These are phyloP conservation scores for Tipula unca DNA, from an alignment of 2,888 invertebrate genomes.

Conservation along the genomic window DNA sequence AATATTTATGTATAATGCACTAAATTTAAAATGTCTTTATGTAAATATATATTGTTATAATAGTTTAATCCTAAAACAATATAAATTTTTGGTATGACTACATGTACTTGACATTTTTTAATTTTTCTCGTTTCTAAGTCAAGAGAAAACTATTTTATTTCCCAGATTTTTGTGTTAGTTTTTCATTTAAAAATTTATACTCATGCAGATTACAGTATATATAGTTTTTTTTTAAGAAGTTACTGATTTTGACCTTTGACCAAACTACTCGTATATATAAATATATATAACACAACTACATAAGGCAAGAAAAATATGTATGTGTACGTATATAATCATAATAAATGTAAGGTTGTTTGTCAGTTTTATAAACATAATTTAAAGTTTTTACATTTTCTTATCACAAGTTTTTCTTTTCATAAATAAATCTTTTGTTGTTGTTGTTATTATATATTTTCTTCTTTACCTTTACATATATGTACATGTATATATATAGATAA, in stretches of 20 bases:
- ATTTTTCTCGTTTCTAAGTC: background rate
- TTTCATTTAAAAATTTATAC: background rate
- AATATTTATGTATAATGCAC: background rate
- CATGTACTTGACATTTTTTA: background rate
- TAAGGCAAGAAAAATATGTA: too few species aligned
- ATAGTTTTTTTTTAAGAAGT: background rate
- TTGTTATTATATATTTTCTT: background rate
- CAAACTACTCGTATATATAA: background rate
- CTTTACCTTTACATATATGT: background rate
- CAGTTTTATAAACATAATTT: background rate
- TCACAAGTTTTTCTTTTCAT: background rate
- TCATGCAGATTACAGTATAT: background rate
- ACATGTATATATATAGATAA: background rate
- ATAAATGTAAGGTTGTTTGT: constrained; percentile 14
- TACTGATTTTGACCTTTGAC: background rate
- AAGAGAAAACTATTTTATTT: background rate
- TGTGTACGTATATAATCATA: background rate
- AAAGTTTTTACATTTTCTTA: background rate
- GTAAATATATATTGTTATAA: background rate
- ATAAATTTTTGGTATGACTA: background rate
- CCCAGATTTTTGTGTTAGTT: background rate
- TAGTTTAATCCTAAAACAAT: background rate
- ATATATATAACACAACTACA: background rate
- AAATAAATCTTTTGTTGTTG: background rate
- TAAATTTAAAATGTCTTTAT: background rate